Percentiles rank a stretch among this genome's conserved stretches.
These are phyloP conservation scores for Erithacus rubecula DNA, from an alignment of 2,797 vertebrate genomes.

Conservation along the genomic window DNA sequence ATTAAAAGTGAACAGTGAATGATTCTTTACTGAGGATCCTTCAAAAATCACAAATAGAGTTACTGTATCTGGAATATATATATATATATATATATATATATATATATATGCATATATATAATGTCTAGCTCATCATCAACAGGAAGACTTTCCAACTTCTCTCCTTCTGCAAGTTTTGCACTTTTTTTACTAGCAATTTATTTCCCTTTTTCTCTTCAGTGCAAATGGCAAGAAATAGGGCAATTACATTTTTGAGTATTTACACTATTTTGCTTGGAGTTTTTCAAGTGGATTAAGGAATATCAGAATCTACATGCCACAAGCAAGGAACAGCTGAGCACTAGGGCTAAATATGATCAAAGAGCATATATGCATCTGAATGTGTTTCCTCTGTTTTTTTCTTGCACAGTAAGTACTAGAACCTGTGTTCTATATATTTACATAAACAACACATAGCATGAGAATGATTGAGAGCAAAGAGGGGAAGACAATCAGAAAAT, in stretches of 20 bases:
- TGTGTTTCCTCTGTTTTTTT: background rate
- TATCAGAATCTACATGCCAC: background rate
- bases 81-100: background rate
- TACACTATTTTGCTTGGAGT: fast-evolving
- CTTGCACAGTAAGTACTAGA: background rate
- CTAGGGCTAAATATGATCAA: background rate
- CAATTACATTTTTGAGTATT: background rate
- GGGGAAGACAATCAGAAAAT: background rate
- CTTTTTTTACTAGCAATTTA: background rate
- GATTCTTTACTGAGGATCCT: background rate
- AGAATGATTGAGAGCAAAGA: background rate
- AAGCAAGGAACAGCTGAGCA: background rate
- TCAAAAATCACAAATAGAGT: background rate
- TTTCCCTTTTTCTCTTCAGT: background rate
- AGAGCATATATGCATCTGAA: background rate
- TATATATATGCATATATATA: background rate
- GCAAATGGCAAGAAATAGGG: background rate
- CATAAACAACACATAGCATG: background rate
- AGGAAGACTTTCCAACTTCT: background rate
- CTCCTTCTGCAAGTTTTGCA: background rate
- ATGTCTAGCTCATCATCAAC: background rate
- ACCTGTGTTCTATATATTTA: background rate
- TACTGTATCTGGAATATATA: background rate
- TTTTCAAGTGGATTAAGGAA: background rate
- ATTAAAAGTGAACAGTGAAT: background rate